Evolutionary conservation across 2,113 vertebrate species (phyloP), one percentile per base, ranked within the genome.

Genomic region (Dipodomys spectabilis): DNA sequence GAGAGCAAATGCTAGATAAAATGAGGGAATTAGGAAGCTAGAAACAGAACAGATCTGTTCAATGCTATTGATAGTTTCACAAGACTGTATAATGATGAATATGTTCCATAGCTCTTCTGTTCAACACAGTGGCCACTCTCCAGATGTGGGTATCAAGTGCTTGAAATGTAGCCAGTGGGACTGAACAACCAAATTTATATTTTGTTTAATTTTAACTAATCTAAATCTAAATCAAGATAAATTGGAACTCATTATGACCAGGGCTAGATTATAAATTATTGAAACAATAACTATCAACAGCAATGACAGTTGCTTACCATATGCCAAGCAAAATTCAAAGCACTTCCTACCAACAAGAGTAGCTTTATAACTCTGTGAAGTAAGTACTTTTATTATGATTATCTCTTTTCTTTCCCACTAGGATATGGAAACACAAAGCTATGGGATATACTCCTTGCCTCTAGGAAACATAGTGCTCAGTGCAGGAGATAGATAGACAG

Each of bases 111-210:
- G 44, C 18, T 88, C 18, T 49, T 53, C 39, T 53, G 6, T 71
- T 68, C 39, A 8, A 1, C 32, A 5, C 0, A 1, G 67, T 28
- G 39, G 57, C 23, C 6, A 15, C 53, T 32, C 12, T 53, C 19
- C 13, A 64, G 22, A 19, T 15, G 16, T 6, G 10, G 0, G 8
- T 30, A 0, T 6, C 18, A 13, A 16, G 15, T 6, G 1, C 39
- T 45, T 80, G 75, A 79, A 71, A 82, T 35, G 7, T 91, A 49
- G 20, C 7, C 27, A 39, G 0, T 78, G 18, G 32, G 25, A 69
- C 53, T 64, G 19, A 95, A 32, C 15, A n/a, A 67, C 16, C 13
- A 67, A 7, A 13, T 74, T 49, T 35, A 35, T 35, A 49, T 65
- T 57, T 57, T 57, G 53, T 89, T 88, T 25, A 28, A 71, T 62